Evolutionary conservation across 92 coral and sea anemone genomes (phyloP), one percentile per base, ranked within the genome.

Genomic region (Isaurus tuberculatus): DNA sequence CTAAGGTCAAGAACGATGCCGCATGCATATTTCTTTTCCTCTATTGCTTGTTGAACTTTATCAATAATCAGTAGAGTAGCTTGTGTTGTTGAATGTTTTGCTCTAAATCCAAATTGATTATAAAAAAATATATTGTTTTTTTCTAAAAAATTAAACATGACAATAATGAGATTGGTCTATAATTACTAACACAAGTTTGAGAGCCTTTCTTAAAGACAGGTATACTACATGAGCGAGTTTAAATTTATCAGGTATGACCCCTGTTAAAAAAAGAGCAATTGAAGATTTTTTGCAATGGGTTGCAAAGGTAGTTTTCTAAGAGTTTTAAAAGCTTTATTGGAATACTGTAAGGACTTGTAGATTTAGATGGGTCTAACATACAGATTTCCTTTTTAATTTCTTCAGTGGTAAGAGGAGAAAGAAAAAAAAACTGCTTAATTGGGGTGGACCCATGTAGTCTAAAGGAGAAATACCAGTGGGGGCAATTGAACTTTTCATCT

Each of bases 311-410:
- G 22, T 29, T 44, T 34, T 75, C 83, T 28, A 65, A 53, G n/a
- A 73, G 0, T 33, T 81, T 87, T 30, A 82, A 34, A 25, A 87
- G 87, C 29, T 30, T 66, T 20, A 61, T 46, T 25, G 90, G 90
- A 43, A 82, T 74, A 58, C 90, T 87, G 60, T 48, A 86, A 23
- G 81, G 90, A 69, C 90, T 86, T n/a, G 46, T 69, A 17, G 90
- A 81, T 64, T 86, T 86, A 19, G 34, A 68, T 20, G 33, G 11
- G 73, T 86, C 80, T 26, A 86, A 29, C 30, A n/a, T 43, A 22
- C 15, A 30, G 15, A 70, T 80, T 30, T 49, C 51, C 14, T 86
- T 63, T 75, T 27, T 71, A 40, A 86, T 64, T 81, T 87, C 90
- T 33, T 9, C 14, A 31, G 30, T 31, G 4, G 75, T 70, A 9